A percentile compares a stretch with the other conserved stretches of the same genome.
Evolutionary conservation across 2,113 vertebrate genomes (phyloP).

Genomic region (Dinomys branickii): DNA sequence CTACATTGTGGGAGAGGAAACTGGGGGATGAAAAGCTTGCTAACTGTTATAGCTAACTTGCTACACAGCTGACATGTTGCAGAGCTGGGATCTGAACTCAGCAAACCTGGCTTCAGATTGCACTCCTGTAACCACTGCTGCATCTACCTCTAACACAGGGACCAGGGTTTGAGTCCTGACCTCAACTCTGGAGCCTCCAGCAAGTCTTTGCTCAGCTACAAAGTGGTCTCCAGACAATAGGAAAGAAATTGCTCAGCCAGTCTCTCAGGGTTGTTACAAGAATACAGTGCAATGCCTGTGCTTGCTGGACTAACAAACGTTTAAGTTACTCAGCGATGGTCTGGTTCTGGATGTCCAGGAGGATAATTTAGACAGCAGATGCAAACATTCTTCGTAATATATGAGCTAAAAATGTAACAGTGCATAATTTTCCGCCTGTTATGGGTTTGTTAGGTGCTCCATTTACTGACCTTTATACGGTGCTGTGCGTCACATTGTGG

Average conservation of each 20-base stretch:
- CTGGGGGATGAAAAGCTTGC: neutral
- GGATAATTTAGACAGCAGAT: neutral
- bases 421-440: neutral
- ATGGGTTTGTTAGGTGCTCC: neutral
- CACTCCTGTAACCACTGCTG: neutral
- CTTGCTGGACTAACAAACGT: neutral
- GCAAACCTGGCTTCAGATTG: neutral
- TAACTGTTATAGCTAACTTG: too few species aligned
- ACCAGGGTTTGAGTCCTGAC: too few species aligned
- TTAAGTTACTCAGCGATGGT: fast-evolving
- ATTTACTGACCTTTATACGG: neutral
- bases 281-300: neutral
- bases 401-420: neutral
- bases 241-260: neutral
- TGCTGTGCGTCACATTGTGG: neutral
- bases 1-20: neutral
- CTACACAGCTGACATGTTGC: neutral
- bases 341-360: too few species aligned
- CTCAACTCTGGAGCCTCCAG: neutral
- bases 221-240: neutral
- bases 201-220: neutral
- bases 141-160: neutral
- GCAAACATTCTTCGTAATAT: neutral
- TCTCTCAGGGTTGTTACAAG: neutral
- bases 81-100: neutral